Conservation (phyloP, 2,888 invertebrate species). For the Lycocerus yunnanus region DNA sequence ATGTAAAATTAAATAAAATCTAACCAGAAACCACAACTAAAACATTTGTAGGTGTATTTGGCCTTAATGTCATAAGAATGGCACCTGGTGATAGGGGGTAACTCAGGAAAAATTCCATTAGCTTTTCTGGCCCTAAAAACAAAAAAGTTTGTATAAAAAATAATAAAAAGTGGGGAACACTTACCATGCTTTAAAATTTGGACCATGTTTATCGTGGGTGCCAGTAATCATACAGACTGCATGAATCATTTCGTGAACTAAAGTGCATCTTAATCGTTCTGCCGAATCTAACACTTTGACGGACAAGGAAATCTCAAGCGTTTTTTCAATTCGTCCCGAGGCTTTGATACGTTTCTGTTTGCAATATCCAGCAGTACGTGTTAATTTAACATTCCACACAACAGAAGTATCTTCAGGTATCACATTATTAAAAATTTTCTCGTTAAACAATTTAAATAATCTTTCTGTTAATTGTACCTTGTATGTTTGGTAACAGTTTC, state of each 20-base stretch:
- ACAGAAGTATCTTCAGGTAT: constrained; percentile 71
- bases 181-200: constrained; percentile 83
- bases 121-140: constrained; percentile 69
- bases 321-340: constrained; percentile 57
- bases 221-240: constrained; percentile 86
- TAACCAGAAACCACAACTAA: constrained; percentile 71
- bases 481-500: constrained; percentile 68
- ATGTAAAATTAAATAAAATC: constrained; percentile 36
- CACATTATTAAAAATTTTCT: constrained; percentile 70
- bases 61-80: constrained; percentile 85
- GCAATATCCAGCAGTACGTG: constrained; percentile 80
- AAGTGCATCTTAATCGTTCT: constrained; percentile 84
- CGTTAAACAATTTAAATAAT: constrained; percentile 76
- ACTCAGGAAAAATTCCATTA: constrained; percentile 71
- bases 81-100: constrained; percentile 81
- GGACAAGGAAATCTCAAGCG: constrained; percentile 75
- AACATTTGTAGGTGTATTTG: constrained; percentile 86
- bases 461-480: constrained; percentile 68
- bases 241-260: constrained; percentile 95
- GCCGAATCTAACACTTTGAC: constrained; percentile 82
- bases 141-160: too few relatives aligned
- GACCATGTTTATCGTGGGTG: constrained; percentile 80
- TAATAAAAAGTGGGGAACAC: not conserved
- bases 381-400: constrained; percentile 80
- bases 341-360: constrained; percentile 52